Evolutionary conservation across 2,113 vertebrate species (phyloP).

Genomic region (Dipodomys stephensi): DNA sequence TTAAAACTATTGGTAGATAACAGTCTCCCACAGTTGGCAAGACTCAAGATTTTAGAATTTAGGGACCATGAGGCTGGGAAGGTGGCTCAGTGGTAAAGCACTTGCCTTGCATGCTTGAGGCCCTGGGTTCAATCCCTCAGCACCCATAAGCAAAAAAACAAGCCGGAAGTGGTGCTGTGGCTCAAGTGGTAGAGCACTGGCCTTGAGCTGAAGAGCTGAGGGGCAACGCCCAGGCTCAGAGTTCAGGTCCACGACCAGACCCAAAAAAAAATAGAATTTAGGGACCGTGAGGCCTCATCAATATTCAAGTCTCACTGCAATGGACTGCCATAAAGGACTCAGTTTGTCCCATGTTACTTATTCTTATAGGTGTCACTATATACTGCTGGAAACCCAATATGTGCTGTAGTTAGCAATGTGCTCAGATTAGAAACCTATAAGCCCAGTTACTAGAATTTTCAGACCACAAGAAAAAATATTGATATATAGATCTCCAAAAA

Average conservation of each 20-base stretch:
- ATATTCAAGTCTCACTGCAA: background rate
- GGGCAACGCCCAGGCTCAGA: no score
- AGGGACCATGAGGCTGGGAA: background rate
- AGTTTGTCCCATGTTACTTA: background rate
- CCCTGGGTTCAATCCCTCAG: no score
- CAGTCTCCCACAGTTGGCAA: background rate
- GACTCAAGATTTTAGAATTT: background rate
- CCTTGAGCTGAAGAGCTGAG: no score
- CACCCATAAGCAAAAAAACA: no score
- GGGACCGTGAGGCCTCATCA: background rate
- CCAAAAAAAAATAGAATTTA: background rate
- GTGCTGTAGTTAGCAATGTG: background rate
- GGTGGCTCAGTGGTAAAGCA: no score
- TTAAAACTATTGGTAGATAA: background rate
- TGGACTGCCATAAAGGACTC: background rate
- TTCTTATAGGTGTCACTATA: background rate
- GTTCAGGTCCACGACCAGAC: no score
- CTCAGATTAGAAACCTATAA: background rate
- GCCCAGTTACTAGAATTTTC: conserved; percentile 27
- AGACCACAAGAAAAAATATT: background rate
- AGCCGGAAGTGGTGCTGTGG: no score
- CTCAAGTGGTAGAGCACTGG: no score
- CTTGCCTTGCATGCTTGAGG: no score
- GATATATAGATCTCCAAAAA: conserved; percentile 9
- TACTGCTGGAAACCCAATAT: background rate